These are phyloP conservation scores for Dexiosoma caninum DNA, from an alignment of 2,888 invertebrate species.

Conservation along the genomic window DNA sequence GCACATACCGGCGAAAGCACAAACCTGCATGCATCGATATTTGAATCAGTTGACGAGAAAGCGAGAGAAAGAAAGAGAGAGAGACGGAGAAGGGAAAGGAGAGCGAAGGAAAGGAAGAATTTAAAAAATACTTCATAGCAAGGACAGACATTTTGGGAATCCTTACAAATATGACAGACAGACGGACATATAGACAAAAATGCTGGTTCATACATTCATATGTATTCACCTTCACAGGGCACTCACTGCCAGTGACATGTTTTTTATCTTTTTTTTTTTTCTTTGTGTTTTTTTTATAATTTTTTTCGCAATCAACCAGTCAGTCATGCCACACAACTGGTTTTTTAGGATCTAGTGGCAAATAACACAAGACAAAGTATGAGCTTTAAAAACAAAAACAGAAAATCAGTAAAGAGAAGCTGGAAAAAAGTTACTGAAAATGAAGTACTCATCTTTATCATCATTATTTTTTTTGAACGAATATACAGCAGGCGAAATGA, in stretches of 20 bases:
- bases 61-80: conserved; percentile 49
- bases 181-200: conserved; percentile 18
- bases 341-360: conserved; percentile 56
- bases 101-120: conserved; percentile 25
- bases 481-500: conserved; percentile 3
- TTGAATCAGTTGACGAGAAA: conserved; percentile 5
- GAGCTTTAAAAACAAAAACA: conserved; percentile 15
- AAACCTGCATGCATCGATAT: conserved; percentile 28
- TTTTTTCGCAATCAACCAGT: conserved; percentile 57
- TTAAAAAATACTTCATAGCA: not conserved
- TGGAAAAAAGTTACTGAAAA: conserved; percentile 52
- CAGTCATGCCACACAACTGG: conserved; percentile 60
- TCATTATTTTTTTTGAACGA: conserved; percentile 7
- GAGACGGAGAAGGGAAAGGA: conserved; percentile 32
- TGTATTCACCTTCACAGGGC: conserved; percentile 47
- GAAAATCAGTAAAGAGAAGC: conserved; percentile 24
- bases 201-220: conserved; percentile 33
- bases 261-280: conserved; percentile 19
- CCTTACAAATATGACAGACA: conserved; percentile 57
- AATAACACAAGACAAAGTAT: conserved; percentile 44
- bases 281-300: not conserved
- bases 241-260: conserved; percentile 55
- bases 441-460: conserved; percentile 59
- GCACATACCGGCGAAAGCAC: conserved; percentile 8
- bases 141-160: conserved; percentile 57